A percentile compares a stretch with the other conserved stretches of the same genome.
These are phyloP conservation scores for Blera fallax DNA, from an alignment of 2,888 invertebrate genomes.

Conservation along the genomic window DNA sequence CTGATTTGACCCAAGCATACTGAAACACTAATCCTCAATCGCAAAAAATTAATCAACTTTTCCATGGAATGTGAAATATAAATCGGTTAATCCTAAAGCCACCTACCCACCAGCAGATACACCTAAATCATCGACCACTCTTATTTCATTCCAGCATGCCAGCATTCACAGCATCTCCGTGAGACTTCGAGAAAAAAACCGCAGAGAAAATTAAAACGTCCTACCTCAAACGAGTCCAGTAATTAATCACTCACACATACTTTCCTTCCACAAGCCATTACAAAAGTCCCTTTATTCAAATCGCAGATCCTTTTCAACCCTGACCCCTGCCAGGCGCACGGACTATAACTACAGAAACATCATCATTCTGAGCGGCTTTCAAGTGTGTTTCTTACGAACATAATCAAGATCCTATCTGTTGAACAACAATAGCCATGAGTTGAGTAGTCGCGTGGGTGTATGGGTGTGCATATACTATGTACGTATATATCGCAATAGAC, in stretches of 20 bases:
- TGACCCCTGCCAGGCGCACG: not conserved
- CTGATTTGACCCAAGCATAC: too few species aligned
- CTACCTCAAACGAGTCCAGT: not conserved
- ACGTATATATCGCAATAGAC: not conserved
- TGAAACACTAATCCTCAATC: too few species aligned
- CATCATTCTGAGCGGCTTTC: not conserved
- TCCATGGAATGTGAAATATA: too few species aligned
- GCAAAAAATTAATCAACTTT: too few species aligned
- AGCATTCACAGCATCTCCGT: not conserved
- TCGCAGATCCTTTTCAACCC: not conserved
- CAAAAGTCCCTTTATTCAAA: not conserved
- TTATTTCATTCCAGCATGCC: not conserved
- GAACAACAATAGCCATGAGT: conserved; percentile 13
- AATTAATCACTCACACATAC: conserved; percentile 30
- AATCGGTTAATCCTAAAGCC: too few species aligned
- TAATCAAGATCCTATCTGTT: conserved; percentile 27
- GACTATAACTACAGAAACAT: not conserved
- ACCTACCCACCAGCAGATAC: not conserved
- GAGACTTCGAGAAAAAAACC: not conserved
- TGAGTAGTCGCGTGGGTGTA: not conserved
- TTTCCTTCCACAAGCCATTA: not conserved
- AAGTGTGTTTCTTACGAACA: conserved; percentile 2
- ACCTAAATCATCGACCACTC: not conserved
- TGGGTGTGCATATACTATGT: not conserved
- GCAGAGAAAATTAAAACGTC: conserved; percentile 7